phyloP scores from a whole-genome alignment of 2,888 invertebrate species.

The Dynastes tityus region DNA sequence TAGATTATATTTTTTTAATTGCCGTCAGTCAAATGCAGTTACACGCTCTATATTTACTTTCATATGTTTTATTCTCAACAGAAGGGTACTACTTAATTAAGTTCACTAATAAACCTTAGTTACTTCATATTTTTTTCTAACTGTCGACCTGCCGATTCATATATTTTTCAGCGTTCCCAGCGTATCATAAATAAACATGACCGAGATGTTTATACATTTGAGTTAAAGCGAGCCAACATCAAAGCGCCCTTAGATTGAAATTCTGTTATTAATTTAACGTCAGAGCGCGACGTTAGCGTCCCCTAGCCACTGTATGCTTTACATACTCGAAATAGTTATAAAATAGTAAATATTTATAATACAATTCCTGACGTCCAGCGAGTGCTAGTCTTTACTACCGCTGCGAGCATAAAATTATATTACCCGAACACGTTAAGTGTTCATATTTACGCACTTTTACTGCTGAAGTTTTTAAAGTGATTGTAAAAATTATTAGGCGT shows the following conservation, averaged over 20 bases:
- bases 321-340: constrained; percentile 29
- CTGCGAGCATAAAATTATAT: constrained; percentile 31
- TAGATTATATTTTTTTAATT: neutral
- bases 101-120: neutral
- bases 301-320: neutral
- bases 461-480: constrained; percentile 39
- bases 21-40: neutral
- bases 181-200: constrained; percentile 21
- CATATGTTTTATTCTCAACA: constrained; percentile 13
- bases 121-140: constrained; percentile 4
- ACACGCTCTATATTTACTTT: neutral
- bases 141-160: constrained; percentile 8
- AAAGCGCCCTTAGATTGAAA: constrained; percentile 31
- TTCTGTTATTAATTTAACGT: constrained; percentile 36
- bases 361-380: constrained; percentile 11
- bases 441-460: constrained; percentile 42
- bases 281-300: neutral
- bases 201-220: constrained; percentile 6
- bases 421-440: constrained; percentile 34
- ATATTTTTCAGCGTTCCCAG: neutral
- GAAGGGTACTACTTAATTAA: constrained; percentile 18
- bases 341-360: constrained; percentile 43
- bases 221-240: constrained; percentile 35
- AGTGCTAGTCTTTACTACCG: constrained; percentile 15
- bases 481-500: constrained; percentile 45